Evolutionary conservation across 1,140 invertebrate genomes (phyloP).

Genomic region (Pogonomyrmex barbatus): DNA sequence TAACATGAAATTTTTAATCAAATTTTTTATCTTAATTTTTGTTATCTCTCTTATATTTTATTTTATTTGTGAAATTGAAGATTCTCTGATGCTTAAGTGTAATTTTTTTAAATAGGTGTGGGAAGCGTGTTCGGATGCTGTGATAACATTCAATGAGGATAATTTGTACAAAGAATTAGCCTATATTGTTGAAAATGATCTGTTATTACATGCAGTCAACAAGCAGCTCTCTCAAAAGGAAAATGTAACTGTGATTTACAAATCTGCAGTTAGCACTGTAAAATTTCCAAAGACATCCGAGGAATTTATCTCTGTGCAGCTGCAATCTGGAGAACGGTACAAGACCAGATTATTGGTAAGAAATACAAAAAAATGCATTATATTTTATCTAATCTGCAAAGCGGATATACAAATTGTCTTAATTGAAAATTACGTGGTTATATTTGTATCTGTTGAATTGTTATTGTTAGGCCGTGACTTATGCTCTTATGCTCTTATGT

Average conservation of each 20-base stretch:
- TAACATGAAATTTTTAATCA: background rate
- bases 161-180: slow-evolving; percentile 91
- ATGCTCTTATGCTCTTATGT: background rate
- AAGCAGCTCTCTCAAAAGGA: slow-evolving; percentile 83
- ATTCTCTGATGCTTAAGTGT: slow-evolving; percentile 29
- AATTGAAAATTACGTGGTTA: background rate
- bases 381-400: slow-evolving; percentile 2
- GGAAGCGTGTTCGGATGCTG: slow-evolving; percentile 95
- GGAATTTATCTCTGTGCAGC: slow-evolving; percentile 71
- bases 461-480: background rate
- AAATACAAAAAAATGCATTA: slow-evolving; percentile 23
- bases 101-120: slow-evolving; percentile 90
- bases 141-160: slow-evolving; percentile 94
- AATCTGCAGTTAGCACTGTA: slow-evolving; percentile 80
- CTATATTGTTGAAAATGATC: slow-evolving; percentile 97
- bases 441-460: background rate
- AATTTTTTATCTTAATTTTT: slow-evolving; percentile 2
- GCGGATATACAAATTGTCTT: background rate
- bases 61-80: slow-evolving; percentile 13
- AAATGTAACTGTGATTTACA: slow-evolving; percentile 83
- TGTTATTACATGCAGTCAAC: slow-evolving; percentile 92
- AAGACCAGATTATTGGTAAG: slow-evolving; percentile 82
- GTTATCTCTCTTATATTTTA: background rate
- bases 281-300: slow-evolving; percentile 70
- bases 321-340: slow-evolving; percentile 80